Conservation (phyloP, 2,888 invertebrate genomes). For the Drosophila prolongata region DNA sequence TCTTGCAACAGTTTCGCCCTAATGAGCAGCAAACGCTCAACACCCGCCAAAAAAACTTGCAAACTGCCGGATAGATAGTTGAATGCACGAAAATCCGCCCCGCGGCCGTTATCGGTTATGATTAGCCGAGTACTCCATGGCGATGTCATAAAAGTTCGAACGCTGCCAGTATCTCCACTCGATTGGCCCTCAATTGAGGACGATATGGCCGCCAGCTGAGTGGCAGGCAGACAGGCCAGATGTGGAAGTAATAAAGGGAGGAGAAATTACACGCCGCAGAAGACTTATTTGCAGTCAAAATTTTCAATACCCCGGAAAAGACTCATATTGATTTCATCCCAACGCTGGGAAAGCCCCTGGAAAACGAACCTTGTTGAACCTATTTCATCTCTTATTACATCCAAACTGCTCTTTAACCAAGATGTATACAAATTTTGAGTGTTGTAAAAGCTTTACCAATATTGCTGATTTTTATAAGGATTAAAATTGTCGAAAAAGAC, state of each 20-base stretch:
- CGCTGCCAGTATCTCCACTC: constrained; percentile 27
- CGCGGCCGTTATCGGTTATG: constrained; percentile 38
- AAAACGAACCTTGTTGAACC: not conserved
- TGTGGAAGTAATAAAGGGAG: not conserved
- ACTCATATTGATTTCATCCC: not conserved
- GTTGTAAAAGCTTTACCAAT: too few relatives aligned
- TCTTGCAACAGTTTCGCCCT: constrained; percentile 36
- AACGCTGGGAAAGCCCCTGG: not conserved
- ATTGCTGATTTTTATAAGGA: too few relatives aligned
- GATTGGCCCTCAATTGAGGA: constrained; percentile 31
- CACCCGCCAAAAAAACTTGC: constrained; percentile 35
- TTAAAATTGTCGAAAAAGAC: too few relatives aligned
- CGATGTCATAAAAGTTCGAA: constrained; percentile 35
- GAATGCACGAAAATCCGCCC: constrained; percentile 15
- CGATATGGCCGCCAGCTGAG: constrained; percentile 24
- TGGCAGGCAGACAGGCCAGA: constrained; percentile 3
- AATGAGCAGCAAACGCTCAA: constrained; percentile 40
- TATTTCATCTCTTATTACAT: too few relatives aligned
- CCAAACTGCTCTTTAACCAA: too few relatives aligned
- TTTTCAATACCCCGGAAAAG: not conserved
- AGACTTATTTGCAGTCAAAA: not conserved
- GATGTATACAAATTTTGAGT: too few relatives aligned
- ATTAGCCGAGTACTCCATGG: constrained; percentile 32
- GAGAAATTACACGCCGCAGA: not conserved
- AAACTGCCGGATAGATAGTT: constrained; percentile 37